Evolutionary conservation across 2,888 invertebrate species (phyloP).

Genomic region (Lithophane semibrunnea): DNA sequence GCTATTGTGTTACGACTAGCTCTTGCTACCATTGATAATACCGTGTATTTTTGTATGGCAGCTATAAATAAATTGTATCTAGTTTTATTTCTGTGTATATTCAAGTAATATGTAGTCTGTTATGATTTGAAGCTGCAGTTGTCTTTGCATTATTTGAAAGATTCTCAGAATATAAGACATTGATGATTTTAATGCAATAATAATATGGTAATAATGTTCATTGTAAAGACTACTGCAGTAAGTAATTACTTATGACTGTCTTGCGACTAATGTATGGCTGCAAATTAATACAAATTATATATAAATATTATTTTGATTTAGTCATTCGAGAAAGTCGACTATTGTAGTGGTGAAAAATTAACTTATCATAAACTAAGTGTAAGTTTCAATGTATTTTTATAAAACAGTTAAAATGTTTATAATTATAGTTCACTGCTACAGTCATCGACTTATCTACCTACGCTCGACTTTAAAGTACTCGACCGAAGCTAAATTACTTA

Average conservation of each 20-base stretch:
- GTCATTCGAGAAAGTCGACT: conserved; percentile 25
- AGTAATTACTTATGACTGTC: conserved; percentile 26
- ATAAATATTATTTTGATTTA: conserved; percentile 50
- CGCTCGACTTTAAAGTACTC: conserved; percentile 58
- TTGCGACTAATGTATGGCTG: conserved; percentile 34
- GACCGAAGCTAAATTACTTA: conserved; percentile 68
- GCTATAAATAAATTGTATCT: conserved; percentile 60
- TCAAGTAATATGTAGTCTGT: conserved; percentile 42
- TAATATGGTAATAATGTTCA: conserved; percentile 4
- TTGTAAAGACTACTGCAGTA: conserved; percentile 51
- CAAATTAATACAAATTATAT: conserved; percentile 43
- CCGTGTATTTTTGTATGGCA: conserved; percentile 66
- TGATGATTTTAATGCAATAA: conserved; percentile 30
- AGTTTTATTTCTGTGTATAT: conserved; percentile 64
- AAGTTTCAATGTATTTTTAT: conserved; percentile 57
- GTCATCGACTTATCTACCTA: conserved; percentile 39
- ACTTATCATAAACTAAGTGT: conserved; percentile 16
- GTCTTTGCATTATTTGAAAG: conserved; percentile 27
- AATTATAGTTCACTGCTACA: conserved; percentile 51
- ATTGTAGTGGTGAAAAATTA: conserved; percentile 54
- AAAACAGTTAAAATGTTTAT: conserved; percentile 28
- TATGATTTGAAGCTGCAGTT: conserved; percentile 45
- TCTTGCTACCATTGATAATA: conserved; percentile 61
- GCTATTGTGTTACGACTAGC: conserved; percentile 55
- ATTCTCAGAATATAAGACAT: background rate